These are phyloP conservation scores for Atherinosoma microstoma DNA, from an alignment of 2,797 vertebrate species.

Conservation along the genomic window DNA sequence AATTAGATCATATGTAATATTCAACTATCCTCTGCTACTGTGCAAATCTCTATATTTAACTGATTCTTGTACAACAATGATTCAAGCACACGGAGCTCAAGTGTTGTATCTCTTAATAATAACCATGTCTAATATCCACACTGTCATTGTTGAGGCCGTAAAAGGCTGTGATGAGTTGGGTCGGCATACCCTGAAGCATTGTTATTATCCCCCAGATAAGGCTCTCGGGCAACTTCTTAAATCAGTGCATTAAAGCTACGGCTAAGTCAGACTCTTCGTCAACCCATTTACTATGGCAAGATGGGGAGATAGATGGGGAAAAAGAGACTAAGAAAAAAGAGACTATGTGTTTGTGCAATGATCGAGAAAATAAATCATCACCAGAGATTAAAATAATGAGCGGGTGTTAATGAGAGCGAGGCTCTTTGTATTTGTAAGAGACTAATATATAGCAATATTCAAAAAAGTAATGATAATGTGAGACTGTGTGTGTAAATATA, in stretches of 20 bases:
- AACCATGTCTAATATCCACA: conserved; percentile 45
- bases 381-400: conserved; percentile 55
- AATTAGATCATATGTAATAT: conserved; percentile 5
- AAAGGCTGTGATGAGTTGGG: conserved; percentile 48
- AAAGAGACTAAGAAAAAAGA: conserved; percentile 9
- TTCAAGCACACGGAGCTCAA: conserved; percentile 32
- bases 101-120: conserved; percentile 51
- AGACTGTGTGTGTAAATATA: conserved; percentile 10
- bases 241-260: conserved; percentile 30
- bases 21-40: conserved; percentile 10
- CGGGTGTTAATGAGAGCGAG: conserved; percentile 41
- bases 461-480: conserved; percentile 50
- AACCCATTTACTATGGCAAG: conserved; percentile 27
- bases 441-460: conserved; percentile 46
- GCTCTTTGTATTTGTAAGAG: conserved; percentile 37
- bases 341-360: conserved; percentile 20
- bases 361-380: conserved; percentile 42
- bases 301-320: conserved; percentile 12
- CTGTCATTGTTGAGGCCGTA: conserved; percentile 52
- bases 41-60: conserved; percentile 17
- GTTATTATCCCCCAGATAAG: conserved; percentile 61
- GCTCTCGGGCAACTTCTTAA: conserved; percentile 27
- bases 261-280: conserved; percentile 12
- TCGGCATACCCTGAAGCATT: conserved; percentile 49
- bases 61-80: conserved; percentile 15